phyloP scores from a whole-genome alignment of 1,140 invertebrate species.

The Contarinia nasturtii region DNA sequence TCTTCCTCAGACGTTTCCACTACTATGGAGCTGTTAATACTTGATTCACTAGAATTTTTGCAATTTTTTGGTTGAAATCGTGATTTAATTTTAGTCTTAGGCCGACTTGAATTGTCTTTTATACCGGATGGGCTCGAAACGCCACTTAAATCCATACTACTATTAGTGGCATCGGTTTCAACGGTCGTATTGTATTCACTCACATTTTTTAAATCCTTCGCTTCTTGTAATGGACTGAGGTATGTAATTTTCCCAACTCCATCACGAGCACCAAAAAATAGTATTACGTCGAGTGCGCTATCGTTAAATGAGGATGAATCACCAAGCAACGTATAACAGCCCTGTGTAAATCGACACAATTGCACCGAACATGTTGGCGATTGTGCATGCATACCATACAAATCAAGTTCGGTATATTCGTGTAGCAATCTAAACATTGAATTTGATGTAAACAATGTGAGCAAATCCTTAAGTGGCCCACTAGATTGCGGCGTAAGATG shows the following conservation, averaged over 20 bases:
- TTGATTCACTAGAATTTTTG: too few species aligned
- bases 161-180: too few species aligned
- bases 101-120: too few species aligned
- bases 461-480: conserved; percentile 23
- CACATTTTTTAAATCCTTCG: too few species aligned
- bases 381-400: conserved; percentile 21
- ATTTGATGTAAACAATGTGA: conserved; percentile 29
- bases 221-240: conserved; percentile 14
- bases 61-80: too few species aligned
- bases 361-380: conserved; percentile 31
- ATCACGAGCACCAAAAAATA: conserved; percentile 31
- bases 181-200: too few species aligned
- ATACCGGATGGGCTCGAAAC: too few species aligned
- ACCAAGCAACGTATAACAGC: conserved; percentile 32
- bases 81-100: too few species aligned
- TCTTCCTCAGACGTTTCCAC: too few species aligned
- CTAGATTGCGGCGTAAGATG: conserved; percentile 23
- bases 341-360: conserved; percentile 43
- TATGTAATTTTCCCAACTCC: conserved; percentile 28
- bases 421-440: conserved; percentile 35
- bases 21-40: too few species aligned
- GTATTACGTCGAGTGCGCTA: conserved; percentile 32
- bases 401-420: conserved; percentile 41
- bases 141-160: too few species aligned
- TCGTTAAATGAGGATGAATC: conserved; percentile 22